Evolutionary conservation across 1,140 invertebrate species (phyloP), one percentile per base, ranked within the genome.

Genomic region (Drosophila kurseongensis): DNA sequence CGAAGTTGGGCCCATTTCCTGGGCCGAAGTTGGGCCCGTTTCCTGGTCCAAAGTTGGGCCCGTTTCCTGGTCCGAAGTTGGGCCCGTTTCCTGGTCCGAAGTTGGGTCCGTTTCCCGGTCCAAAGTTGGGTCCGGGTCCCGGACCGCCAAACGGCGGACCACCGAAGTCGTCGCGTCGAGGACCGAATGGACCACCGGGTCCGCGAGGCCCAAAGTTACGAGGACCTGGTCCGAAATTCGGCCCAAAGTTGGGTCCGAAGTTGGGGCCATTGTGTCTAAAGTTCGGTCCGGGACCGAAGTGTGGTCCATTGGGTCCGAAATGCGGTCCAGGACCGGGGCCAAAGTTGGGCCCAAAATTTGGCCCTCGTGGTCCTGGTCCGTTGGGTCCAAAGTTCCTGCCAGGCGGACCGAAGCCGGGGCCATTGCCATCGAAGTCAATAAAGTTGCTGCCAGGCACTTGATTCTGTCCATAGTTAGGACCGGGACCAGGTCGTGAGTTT

Each of bases 131-230:
- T 32, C 51, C 69, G 27, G 18, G 18, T 35, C 80, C 58, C 16
- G 40, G 60, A 27, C 51, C 69, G 35, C 58, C 67, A 12, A 71
- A 71, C 2, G 65, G 41, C 3, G 67, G 67, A 0, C 67, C 65
- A 8, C 67, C 67, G 7, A 71, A 71, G 18, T 71, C 65, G n/a
- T 71, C 66, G 16, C 65, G 56, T n/a, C 82, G 67, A 8, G 67
- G 67, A 5, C 67, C 65, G 27, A 78, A 86, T 1, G 61, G 61
- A 4, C 84, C 77, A 4, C 36, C 51, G 13, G 61, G 56, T 5
- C 60, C 55, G 9, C 23, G 35, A 18, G 36, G 60, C 14, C 60
- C 60, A 16, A 38, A 48, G 16, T 60, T 36, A 8, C 45, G 45
- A 2, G 13, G 27, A 32, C 47, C 47, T 0, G 57, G 67, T 0